These are phyloP conservation scores for Ancistrus triradiatus DNA, from an alignment of 2,113 vertebrate species.

Conservation along the genomic window DNA sequence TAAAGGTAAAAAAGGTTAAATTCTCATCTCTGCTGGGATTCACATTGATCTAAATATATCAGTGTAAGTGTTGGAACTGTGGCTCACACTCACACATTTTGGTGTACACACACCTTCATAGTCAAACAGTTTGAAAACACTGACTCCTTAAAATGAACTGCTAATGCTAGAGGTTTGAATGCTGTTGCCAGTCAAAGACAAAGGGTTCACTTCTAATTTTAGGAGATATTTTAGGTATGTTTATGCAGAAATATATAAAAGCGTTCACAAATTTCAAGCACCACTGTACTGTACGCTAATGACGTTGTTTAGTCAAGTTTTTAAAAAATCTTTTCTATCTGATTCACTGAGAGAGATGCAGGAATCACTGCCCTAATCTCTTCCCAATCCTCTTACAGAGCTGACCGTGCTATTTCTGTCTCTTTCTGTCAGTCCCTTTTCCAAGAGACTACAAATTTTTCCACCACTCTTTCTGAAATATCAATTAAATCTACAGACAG, in stretches of 20 bases:
- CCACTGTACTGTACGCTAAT: too few relatives aligned
- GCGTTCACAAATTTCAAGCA: too few relatives aligned
- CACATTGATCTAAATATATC: constrained; percentile 40
- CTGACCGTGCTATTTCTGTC: constrained; percentile 56
- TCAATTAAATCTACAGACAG: constrained; percentile 5
- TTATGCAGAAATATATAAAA: too few relatives aligned
- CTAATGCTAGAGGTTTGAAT: too few relatives aligned
- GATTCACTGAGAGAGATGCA: constrained; percentile 40
- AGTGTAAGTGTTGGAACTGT: constrained; percentile 11
- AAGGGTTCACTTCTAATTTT: too few relatives aligned
- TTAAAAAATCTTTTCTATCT: constrained; percentile 14
- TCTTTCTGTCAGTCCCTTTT: constrained; percentile 35
- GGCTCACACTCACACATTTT: neutral
- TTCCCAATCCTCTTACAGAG: constrained; percentile 69
- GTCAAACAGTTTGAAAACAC: too few relatives aligned
- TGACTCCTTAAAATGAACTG: too few relatives aligned
- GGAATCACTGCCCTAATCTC: constrained; percentile 67
- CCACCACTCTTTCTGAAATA: constrained; percentile 4
- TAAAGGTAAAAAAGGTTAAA: neutral
- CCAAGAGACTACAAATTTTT: constrained; percentile 12
- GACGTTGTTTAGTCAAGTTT: constrained; percentile 23
- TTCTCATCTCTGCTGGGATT: neutral
- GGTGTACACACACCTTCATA: constrained; percentile 3
- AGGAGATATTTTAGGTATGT: too few relatives aligned
- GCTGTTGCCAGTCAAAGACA: too few relatives aligned